Conservation (phyloP, 2,888 invertebrate species). For the Strigamia transsilvanica region DNA sequence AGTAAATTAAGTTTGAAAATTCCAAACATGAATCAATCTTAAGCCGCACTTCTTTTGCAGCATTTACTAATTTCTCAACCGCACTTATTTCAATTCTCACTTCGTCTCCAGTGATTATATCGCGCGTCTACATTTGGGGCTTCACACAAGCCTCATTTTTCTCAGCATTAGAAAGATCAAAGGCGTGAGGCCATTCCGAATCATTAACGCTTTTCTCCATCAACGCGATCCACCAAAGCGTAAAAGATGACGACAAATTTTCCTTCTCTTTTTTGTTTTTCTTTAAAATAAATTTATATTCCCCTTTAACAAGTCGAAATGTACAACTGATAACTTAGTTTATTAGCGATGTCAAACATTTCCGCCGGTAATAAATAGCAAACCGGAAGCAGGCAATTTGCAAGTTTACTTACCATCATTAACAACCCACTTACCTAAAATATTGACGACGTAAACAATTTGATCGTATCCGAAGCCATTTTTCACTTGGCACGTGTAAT, state of each 20-base stretch:
- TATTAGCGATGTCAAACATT: slow-evolving; percentile 13
- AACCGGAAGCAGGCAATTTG: slow-evolving; percentile 24
- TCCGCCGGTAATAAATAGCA: slow-evolving; percentile 10
- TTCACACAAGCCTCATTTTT: slow-evolving; percentile 44
- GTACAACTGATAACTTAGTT: neutral
- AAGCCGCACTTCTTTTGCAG: slow-evolving; percentile 18
- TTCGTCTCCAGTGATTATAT: slow-evolving; percentile 43
- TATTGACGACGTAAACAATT: slow-evolving; percentile 52
- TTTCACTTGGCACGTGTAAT: slow-evolving; percentile 92
- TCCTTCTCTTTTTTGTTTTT: neutral
- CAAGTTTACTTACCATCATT: slow-evolving; percentile 38
- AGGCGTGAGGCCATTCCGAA: slow-evolving; percentile 44
- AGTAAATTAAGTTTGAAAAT: slow-evolving; percentile 34
- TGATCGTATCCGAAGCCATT: slow-evolving; percentile 88
- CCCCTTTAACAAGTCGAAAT: neutral
- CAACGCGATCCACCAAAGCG: neutral
- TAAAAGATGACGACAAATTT: slow-evolving; percentile 11
- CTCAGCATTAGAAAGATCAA: slow-evolving; percentile 38
- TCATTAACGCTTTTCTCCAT: slow-evolving; percentile 30
- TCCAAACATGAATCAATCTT: slow-evolving; percentile 22
- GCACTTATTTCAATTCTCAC: slow-evolving; percentile 49
- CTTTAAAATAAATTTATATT: neutral
- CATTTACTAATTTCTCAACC: slow-evolving; percentile 36
- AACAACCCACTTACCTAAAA: slow-evolving; percentile 52
- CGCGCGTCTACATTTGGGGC: slow-evolving; percentile 37